These are phyloP conservation scores for Phalanger gymnotis DNA, from an alignment of 2,797 vertebrate species.

Conservation along the genomic window DNA sequence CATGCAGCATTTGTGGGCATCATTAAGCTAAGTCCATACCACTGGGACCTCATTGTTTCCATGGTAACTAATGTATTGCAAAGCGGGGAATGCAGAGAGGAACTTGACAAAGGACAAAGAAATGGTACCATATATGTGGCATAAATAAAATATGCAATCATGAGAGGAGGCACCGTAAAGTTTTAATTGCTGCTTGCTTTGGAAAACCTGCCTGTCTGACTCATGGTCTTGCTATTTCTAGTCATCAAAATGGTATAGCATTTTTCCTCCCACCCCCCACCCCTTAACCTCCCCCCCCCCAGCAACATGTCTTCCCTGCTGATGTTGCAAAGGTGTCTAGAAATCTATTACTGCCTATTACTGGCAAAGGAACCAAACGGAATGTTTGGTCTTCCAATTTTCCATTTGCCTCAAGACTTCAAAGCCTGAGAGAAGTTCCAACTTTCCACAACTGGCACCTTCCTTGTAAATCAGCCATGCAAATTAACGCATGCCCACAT, in stretches of 20 bases:
- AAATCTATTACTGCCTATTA: constrained; percentile 10
- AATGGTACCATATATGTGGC: constrained; percentile 1
- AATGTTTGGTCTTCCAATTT: constrained; percentile 42
- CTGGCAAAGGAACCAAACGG: not conserved
- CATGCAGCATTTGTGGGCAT: constrained; percentile 1
- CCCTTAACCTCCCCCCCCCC: not conserved
- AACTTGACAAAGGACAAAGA: constrained; percentile 45
- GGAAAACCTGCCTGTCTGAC: constrained; percentile 45
- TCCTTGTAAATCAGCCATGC: constrained; percentile 13
- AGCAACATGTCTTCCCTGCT: not conserved
- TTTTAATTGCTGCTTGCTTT: constrained; percentile 38
- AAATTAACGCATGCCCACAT: not conserved
- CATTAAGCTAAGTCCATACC: constrained; percentile 25
- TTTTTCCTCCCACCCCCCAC: not conserved
- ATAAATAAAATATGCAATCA: constrained; percentile 39
- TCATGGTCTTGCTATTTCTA: constrained; percentile 8
- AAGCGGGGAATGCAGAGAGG: constrained; percentile 28
- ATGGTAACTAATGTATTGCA: constrained; percentile 53
- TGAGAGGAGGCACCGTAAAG: not conserved
- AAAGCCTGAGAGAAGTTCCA: not conserved
- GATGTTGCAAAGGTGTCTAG: not conserved
- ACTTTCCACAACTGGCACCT: not conserved
- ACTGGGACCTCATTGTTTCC: constrained; percentile 45
- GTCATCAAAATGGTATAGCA: not conserved
- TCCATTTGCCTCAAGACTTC: constrained; percentile 40